Evolutionary conservation across 2,888 invertebrate genomes (phyloP).

Genomic region (Epirrita christyi): DNA sequence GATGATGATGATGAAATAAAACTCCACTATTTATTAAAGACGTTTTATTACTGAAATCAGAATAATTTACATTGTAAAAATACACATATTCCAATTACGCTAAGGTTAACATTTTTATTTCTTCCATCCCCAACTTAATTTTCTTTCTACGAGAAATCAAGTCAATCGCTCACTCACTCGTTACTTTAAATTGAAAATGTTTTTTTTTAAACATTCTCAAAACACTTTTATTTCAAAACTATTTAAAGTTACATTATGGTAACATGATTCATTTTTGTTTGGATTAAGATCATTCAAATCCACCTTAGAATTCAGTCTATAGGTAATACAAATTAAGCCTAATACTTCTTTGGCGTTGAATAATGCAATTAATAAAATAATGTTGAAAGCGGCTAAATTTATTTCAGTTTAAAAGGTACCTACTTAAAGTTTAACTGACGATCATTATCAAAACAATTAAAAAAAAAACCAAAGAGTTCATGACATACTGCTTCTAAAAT

Average conservation of each 20-base stretch:
- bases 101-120: conserved; percentile 77
- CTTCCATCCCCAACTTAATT: conserved; percentile 71
- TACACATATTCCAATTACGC: conserved; percentile 69
- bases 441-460: too few relatives aligned
- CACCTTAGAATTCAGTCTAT: not conserved
- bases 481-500: too few relatives aligned
- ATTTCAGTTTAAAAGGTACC: too few relatives aligned
- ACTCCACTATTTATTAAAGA: conserved; percentile 62
- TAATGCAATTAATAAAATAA: not conserved
- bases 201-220: conserved; percentile 11
- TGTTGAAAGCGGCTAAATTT: too few relatives aligned
- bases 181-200: not conserved
- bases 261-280: not conserved
- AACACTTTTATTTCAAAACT: not conserved
- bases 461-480: too few relatives aligned
- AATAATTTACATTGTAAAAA: conserved; percentile 85
- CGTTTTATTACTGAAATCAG: conserved; percentile 83
- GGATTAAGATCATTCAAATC: too few relatives aligned
- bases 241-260: not conserved
- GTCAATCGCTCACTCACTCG: not conserved
- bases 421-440: too few relatives aligned
- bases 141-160: conserved; percentile 37
- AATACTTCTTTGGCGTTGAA: conserved; percentile 50
- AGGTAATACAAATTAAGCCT: not conserved
- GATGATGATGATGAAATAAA: conserved; percentile 52